phyloP scores from a whole-genome alignment of 2,113 vertebrate species.

The Marcusenius ussheri region DNA sequence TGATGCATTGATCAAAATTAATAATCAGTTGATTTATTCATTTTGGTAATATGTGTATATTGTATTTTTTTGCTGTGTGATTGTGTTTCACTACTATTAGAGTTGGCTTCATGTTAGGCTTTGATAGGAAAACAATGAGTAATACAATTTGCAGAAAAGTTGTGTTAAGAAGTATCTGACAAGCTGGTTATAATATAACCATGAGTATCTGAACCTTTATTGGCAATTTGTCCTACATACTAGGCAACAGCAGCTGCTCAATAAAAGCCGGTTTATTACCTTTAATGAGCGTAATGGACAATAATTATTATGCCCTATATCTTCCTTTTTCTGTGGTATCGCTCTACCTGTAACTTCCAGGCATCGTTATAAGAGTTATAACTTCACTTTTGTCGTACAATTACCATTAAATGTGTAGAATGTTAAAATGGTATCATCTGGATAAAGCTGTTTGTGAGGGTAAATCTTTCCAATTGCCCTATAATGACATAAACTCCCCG shows the following conservation, averaged over 20 bases:
- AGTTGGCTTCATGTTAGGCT: conserved; percentile 44
- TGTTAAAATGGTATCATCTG: background rate
- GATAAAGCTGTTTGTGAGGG: background rate
- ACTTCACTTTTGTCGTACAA: background rate
- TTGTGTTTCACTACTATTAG: conserved; percentile 42
- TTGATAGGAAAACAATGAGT: conserved; percentile 47
- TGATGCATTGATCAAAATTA: background rate
- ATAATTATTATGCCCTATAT: conserved; percentile 43
- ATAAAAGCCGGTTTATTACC: conserved; percentile 14
- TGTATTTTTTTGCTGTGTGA: conserved; percentile 19
- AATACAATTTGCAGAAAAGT: conserved; percentile 48
- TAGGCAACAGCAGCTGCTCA: background rate
- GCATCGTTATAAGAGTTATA: background rate
- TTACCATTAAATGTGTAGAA: background rate
- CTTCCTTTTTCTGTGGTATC: conserved; percentile 44
- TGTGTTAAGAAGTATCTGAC: conserved; percentile 46
- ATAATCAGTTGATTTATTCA: background rate
- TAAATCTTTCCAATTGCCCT: background rate
- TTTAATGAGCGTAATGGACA: conserved; percentile 31
- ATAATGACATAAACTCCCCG: background rate
- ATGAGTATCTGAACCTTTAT: conserved; percentile 36
- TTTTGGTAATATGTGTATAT: background rate
- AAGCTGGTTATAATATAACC: conserved; percentile 50
- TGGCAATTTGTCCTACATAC: conserved; percentile 1
- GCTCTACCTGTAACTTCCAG: conserved; percentile 15